Conservation (phyloP, 2,888 invertebrate species). For the Hyposoter didymator region DNA sequence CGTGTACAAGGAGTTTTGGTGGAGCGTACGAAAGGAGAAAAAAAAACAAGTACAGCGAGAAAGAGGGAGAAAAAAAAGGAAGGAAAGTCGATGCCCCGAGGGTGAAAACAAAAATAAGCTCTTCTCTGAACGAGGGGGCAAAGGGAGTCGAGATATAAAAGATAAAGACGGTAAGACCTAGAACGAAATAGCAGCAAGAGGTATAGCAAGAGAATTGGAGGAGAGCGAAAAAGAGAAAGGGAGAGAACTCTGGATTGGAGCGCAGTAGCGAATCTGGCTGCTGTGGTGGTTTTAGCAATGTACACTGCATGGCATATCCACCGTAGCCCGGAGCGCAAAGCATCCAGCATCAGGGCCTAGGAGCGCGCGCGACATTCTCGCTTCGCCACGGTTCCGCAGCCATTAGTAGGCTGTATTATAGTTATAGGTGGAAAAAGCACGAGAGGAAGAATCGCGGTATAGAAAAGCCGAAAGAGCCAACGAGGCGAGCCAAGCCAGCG, state of each 20-base stretch:
- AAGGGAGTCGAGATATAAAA: conserved; percentile 44
- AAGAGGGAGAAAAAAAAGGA: conserved; percentile 59
- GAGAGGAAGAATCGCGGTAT: neutral
- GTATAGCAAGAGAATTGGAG: conserved; percentile 38
- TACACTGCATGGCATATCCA: conserved; percentile 58
- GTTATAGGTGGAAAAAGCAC: conserved; percentile 41
- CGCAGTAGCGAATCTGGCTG: conserved; percentile 48
- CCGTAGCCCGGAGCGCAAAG: conserved; percentile 60
- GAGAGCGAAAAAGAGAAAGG: conserved; percentile 52
- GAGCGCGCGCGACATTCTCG: conserved; percentile 59
- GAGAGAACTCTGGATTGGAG: conserved; percentile 59
- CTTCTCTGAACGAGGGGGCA: conserved; percentile 46
- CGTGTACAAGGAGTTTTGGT: conserved; percentile 43
- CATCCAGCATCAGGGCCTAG: conserved; percentile 47
- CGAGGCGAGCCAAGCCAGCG: conserved; percentile 62
- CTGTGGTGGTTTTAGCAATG: conserved; percentile 42
- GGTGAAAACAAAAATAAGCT: conserved; percentile 67
- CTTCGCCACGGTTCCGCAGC: conserved; percentile 32
- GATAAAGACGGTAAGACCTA: conserved; percentile 50
- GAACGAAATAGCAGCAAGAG: conserved; percentile 23
- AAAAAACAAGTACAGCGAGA: conserved; percentile 35
- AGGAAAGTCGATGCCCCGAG: conserved; percentile 54
- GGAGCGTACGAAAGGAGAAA: neutral
- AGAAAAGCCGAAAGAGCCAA: conserved; percentile 50
- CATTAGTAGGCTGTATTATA: conserved; percentile 60